phyloP scores from a whole-genome alignment of 2,113 vertebrate genomes.

The Acrocephalus arundinaceus region DNA sequence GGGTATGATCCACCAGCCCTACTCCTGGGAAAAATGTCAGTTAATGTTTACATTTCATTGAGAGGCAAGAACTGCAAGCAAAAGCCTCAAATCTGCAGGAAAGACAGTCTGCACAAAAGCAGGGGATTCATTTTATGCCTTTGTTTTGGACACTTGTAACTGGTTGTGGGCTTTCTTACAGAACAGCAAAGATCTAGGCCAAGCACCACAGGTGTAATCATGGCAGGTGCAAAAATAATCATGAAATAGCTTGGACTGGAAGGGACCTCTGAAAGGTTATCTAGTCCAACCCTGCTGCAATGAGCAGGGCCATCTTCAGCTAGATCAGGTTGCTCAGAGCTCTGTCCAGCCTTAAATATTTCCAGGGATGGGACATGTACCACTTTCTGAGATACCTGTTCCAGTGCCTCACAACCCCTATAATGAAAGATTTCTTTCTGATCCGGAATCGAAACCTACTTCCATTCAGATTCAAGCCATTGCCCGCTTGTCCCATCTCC shows the following conservation, averaged over 20 bases:
- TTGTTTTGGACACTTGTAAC: background rate
- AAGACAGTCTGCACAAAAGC: background rate
- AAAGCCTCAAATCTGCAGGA: background rate
- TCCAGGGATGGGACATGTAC: background rate
- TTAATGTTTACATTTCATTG: background rate
- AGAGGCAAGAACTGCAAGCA: background rate
- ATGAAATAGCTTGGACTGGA: background rate
- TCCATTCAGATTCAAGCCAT: background rate
- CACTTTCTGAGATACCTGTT: background rate
- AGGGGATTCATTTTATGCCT: fast-evolving
- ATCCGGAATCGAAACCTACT: fast-evolving
- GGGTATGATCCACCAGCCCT: background rate
- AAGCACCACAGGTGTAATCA: background rate
- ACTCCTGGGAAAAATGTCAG: background rate
- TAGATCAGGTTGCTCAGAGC: background rate
- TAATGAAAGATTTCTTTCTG: background rate
- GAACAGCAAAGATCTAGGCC: background rate
- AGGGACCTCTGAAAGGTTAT: background rate
- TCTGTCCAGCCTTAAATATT: background rate
- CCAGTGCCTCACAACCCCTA: background rate
- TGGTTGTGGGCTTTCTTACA: background rate
- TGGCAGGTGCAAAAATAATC: background rate
- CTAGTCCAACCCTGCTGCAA: background rate
- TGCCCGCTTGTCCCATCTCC: background rate
- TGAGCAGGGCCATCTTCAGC: background rate